Percentiles rank a stretch among this genome's conserved stretches.
phyloP scores from a whole-genome alignment of 2,113 vertebrate species.

The Menura novaehollandiae region DNA sequence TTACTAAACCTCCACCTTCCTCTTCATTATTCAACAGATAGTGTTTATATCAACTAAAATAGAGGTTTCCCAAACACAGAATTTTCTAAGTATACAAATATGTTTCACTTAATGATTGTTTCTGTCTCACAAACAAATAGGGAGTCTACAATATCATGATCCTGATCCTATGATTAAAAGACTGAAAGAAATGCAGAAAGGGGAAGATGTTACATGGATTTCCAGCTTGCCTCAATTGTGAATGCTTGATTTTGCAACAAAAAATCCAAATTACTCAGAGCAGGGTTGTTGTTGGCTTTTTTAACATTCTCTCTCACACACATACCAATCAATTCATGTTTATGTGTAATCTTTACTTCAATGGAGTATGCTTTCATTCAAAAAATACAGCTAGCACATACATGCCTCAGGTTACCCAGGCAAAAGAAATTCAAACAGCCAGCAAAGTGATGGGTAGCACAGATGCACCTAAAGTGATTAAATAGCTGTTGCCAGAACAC shows the following conservation, averaged over 20 bases:
- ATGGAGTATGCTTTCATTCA: neutral
- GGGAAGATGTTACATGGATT: neutral
- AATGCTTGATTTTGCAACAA: neutral
- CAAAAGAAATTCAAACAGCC: neutral
- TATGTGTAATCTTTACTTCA: neutral
- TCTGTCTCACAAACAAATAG: neutral
- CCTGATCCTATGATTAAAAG: neutral
- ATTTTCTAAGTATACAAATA: neutral
- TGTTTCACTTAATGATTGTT: neutral
- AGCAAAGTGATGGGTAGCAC: conserved; percentile 1
- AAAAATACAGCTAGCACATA: neutral
- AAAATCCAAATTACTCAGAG: neutral
- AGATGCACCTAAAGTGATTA: conserved; percentile 1
- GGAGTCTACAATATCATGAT: neutral
- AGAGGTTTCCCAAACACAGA: neutral
- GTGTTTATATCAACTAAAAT: neutral
- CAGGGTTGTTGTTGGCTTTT: neutral
- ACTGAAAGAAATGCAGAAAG: neutral
- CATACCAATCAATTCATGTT: neutral
- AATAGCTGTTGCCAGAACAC: neutral
- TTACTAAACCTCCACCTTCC: neutral
- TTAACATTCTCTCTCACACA: neutral
- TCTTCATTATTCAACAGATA: neutral
- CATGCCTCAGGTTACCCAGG: neutral
- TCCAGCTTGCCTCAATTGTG: neutral